A percentile compares a stretch with the other conserved stretches of the same genome.
Conservation (phyloP, 53 echinoderm and acorn worm genomes). For the Pentamera pediparva region DNA sequence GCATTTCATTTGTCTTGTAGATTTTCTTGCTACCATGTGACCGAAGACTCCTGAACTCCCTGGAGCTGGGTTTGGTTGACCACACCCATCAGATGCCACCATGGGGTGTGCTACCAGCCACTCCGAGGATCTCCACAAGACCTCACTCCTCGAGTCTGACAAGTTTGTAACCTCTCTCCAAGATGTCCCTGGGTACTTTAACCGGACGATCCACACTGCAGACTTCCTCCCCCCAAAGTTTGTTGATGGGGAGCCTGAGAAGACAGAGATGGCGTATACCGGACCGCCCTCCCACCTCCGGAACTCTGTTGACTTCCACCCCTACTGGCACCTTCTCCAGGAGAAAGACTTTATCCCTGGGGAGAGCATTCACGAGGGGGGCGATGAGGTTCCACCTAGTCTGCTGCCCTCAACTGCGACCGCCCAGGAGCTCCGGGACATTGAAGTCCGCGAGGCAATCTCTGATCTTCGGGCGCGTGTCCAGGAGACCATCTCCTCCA, state of each 20-base stretch:
- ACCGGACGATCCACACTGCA: slow-evolving; percentile 63
- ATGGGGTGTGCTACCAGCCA: slow-evolving; percentile 87
- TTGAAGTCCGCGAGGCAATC: slow-evolving; percentile 77
- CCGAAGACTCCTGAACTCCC: no score
- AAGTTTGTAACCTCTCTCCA: slow-evolving; percentile 59
- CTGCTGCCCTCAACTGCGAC: slow-evolving; percentile 64
- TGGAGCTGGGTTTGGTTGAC: no score
- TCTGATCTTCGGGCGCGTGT: slow-evolving; percentile 63
- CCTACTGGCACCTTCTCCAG: slow-evolving; percentile 72
- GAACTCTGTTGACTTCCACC: slow-evolving; percentile 86
- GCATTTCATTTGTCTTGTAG: no score
- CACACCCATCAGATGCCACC: slow-evolving; percentile 33
- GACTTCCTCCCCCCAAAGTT: slow-evolving; percentile 66
- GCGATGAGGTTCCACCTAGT: slow-evolving; percentile 50
- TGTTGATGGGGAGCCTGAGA: slow-evolving; percentile 34
- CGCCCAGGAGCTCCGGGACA: slow-evolving; percentile 76
- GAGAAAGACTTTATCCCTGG: slow-evolving; percentile 50
- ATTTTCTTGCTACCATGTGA: no score
- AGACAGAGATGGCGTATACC: slow-evolving; percentile 81
- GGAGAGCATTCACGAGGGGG: slow-evolving; percentile 50
- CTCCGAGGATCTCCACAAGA: slow-evolving; percentile 85
- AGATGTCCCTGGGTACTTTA: slow-evolving; percentile 79
- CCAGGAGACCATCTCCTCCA: slow-evolving; percentile 48
- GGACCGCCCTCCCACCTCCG: slow-evolving; percentile 94
- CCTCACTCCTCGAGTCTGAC: slow-evolving; percentile 52